Conservation (phyloP, 2,113 vertebrate species). For the Phainopepla nitens region DNA sequence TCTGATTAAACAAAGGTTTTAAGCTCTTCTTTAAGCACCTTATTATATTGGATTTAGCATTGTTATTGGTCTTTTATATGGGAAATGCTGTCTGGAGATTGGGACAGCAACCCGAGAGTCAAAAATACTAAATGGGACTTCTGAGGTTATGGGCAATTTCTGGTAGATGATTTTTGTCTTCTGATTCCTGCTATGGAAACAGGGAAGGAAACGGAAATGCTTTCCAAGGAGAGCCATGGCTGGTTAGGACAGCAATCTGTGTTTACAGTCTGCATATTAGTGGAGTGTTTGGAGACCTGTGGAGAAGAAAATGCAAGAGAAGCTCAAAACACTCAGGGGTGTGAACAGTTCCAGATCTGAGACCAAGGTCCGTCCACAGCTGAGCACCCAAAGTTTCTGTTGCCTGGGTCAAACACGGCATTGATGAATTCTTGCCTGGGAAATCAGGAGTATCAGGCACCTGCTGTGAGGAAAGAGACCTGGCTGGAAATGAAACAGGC, state of each 20-base stretch:
- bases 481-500: background rate
- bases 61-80: background rate
- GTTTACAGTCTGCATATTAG: background rate
- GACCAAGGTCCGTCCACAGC: background rate
- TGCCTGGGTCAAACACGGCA: background rate
- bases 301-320: background rate
- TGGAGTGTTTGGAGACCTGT: background rate
- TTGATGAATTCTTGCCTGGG: background rate
- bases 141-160: background rate
- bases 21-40: background rate
- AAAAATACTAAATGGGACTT: background rate
- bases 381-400: background rate
- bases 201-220: background rate
- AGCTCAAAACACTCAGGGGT: background rate
- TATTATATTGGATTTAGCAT: background rate
- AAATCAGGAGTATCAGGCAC: background rate
- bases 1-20: background rate
- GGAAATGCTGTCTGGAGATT: background rate
- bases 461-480: background rate
- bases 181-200: background rate
- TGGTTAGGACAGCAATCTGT: background rate
- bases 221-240: background rate
- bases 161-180: background rate
- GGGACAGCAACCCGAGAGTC: accelerated
- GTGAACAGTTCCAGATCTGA: background rate